Evolutionary conservation across 2,797 vertebrate species (phyloP), one percentile per base, ranked within the genome.

Genomic region (Hypotaenidia philippensis): DNA sequence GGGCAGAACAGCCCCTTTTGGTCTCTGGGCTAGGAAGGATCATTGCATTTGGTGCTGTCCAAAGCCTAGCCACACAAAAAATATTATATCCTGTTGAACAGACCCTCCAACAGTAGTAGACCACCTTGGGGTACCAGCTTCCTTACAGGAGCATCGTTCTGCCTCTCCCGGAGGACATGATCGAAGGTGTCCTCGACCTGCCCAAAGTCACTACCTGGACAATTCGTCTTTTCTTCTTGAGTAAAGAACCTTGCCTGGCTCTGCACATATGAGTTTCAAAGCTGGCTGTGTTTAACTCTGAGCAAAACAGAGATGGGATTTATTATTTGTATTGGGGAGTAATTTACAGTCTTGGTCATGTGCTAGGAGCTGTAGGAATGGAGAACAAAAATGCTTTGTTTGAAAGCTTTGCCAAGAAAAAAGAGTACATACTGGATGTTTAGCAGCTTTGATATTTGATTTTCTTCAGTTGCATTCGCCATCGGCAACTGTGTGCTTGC

Each of bases 331-430:
- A 22, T 17, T 66, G 64, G 9, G 52, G 25, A 80, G 26, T 68
- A 83, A 70, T 55, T 89, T 85, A 52, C 26, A 19, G 21, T 60
- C 34, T 76, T 66, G 63, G 31, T 79, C 74, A 22, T 52, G 29
- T 69, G 20, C 16, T 79, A 40, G 50, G 44, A 82, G 56, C 32
- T 70, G 26, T 60, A 71, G 47, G 56, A 90, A 34, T 27, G 9
- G 34, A 78, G 66, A 52, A 93, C 38, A 91, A 83, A 90, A 79
- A 3, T 0, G 1, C 16, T 80, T 69, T 86, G 17, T 92, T 87
- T 45, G 19, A 75, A 95, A 84, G 26, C 17, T 64, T 87, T 89
- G 36, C 32, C 40, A 38, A 77, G 64, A 83, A 93, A 89, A 21
- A 8, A 23, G 10, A 55, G 31, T 72, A 50, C 2, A 0, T 71